Evolutionary conservation across 2,888 invertebrate genomes (phyloP).

Genomic region (Limnephilus rhombicus): DNA sequence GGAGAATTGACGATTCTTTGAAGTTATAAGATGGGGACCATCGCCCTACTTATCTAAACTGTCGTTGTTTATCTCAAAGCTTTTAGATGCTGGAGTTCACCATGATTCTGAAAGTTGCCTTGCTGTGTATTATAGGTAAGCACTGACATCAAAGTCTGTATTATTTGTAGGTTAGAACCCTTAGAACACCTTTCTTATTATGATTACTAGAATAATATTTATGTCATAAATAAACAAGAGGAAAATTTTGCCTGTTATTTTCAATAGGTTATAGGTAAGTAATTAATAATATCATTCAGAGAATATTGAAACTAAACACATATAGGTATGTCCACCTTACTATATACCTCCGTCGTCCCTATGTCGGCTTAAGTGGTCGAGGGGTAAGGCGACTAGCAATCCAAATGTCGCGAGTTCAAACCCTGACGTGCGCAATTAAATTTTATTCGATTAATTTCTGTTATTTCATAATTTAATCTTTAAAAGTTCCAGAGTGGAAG

Average conservation of each 20-base stretch:
- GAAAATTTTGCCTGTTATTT: background rate
- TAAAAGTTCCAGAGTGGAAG: too few relatives aligned
- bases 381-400: too few relatives aligned
- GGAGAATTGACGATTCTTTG: slow-evolving; percentile 33
- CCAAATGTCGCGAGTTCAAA: too few relatives aligned
- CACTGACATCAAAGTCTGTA: background rate
- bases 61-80: slow-evolving; percentile 17
- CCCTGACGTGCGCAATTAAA: too few relatives aligned
- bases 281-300: background rate
- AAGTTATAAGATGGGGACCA: slow-evolving; percentile 47
- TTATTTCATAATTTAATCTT: too few relatives aligned
- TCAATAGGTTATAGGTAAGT: background rate
- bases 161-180: background rate
- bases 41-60: slow-evolving; percentile 28
- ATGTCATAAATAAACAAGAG: background rate
- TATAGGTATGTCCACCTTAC: background rate
- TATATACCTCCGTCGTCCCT: too few relatives aligned
- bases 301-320: background rate
- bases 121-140: slow-evolving; percentile 59
- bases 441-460: too few relatives aligned
- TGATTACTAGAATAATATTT: background rate
- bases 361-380: too few relatives aligned
- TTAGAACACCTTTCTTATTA: background rate
- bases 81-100: slow-evolving; percentile 40
- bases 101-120: slow-evolving; percentile 51